These are phyloP conservation scores for Nasua narica DNA, from an alignment of 2,797 vertebrate species.

Conservation along the genomic window DNA sequence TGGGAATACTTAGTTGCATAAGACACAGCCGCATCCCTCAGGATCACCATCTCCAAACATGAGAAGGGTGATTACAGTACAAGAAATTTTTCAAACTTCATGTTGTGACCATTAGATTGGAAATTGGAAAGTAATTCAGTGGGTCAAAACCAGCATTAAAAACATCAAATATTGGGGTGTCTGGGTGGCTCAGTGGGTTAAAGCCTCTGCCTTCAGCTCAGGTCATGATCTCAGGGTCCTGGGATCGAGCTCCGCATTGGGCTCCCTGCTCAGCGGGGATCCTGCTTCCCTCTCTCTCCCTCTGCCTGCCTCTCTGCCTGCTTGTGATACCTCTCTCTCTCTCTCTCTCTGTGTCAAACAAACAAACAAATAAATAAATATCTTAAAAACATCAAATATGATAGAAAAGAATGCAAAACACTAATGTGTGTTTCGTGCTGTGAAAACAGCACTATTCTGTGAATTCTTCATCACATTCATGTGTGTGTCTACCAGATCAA, in stretches of 20 bases:
- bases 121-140: neutral
- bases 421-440: fast-evolving
- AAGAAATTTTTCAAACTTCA: neutral
- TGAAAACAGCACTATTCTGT: neutral
- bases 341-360: too few relatives aligned
- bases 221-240: too few relatives aligned
- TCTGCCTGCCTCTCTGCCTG: too few relatives aligned
- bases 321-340: too few relatives aligned
- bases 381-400: neutral
- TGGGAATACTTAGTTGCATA: neutral
- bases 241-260: too few relatives aligned
- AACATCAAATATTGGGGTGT: neutral
- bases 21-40: neutral
- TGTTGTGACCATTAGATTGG: neutral
- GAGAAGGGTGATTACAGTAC: neutral
- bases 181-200: too few relatives aligned
- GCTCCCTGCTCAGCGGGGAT: too few relatives aligned
- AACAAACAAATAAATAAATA: neutral
- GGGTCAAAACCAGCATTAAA: neutral
- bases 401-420: neutral
- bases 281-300: too few relatives aligned
- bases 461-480: neutral
- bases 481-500: neutral
- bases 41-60: fast-evolving
- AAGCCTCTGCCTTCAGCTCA: too few relatives aligned